Evolutionary conservation across 64 coral and sea anemone genomes (phyloP), one percentile per base, ranked within the genome.

Genomic region (Montipora efflorescens): DNA sequence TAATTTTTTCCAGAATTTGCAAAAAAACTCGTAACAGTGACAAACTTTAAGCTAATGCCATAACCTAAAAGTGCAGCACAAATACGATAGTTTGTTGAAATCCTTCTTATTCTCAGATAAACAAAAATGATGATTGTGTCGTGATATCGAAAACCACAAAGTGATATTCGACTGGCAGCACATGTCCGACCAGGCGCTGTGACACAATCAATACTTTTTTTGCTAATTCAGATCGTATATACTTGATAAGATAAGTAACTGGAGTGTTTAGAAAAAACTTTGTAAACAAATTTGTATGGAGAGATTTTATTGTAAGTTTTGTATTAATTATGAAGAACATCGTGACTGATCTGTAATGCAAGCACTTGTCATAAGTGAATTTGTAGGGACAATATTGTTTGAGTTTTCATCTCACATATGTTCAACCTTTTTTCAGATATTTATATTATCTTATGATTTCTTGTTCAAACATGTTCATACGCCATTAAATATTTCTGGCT

Each of bases 81-180:
- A 6, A 68, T 68, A 64, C 25, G 1, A 14, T 15, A 28, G 79
- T 28, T 67, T 71, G 45, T 68, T 70, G 36, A 36, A 36, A 36
- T 47, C 28, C 43, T 47, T 53, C 59, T 84, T 67, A 67, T 67
- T 84, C 19, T 44, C 19, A 84, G 81, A 67, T 67, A 80, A 79
- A 21, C 19, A 51, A 64, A 15, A 64, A 4, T 55, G 10, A 10
- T 55, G 52, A 64, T 28, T 77, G 15, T 78, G 76, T 44, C 22
- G 28, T 66, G 55, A 64, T 64, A 67, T 43, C 15, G 5, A 0
- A 12, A 86, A 48, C 67, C 45, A 67, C 67, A 49, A 50, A 6
- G 48, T 5, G 19, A 86, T 86, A 46, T 84, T 67, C 2, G 81
- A 84, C 46, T 86, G 64, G 47, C 59, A 48, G 4, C 16, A 11